Base-by-base conservation (phyloP, 2,888 invertebrate genomes). In the Glyphotaelius pellucidus region DNA sequence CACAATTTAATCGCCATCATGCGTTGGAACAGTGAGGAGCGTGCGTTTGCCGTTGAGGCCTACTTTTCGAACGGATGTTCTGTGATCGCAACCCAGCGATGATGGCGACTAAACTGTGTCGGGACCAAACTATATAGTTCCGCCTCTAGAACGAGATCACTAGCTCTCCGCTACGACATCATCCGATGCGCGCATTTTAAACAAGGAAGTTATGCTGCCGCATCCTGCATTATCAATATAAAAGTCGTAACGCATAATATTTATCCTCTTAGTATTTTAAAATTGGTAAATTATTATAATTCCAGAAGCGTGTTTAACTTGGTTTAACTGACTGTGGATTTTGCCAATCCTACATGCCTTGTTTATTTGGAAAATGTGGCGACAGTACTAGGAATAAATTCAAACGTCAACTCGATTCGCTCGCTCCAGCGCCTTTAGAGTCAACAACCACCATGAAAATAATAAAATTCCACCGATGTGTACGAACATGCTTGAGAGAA, bases 401-500 rank as follows among this genome's bases (percentile, higher is more conserved):
- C 25, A 67, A 67, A 9, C n/a, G 25, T 67, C 67, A n/a, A n/a
- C 67, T 25, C 52, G 52, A 67, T 67, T 67, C 67, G 31, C 38
- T 84, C 84, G 84, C 84, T 84, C 30, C 84, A 84, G 11, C 38
- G 84, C 84, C 35, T 84, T 84, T 30, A 32, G 84, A 84, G 25
- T 35, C 81, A 32, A 32, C 84, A 35, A 35, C 84, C 84, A 67
- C 67, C 67, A 67, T 25, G 9, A 25, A 67, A 67, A 67, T 67
- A 67, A 84, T 84, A 67, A 84, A 38, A 84, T 32, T 83, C 32
- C 32, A 9, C 15, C 38, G 84, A 84, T 84, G 32, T 84, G 32
- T 83, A 35, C 32, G 19, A 35, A 30, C 25, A 38, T 30, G 7
- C 25, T 35, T 9, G 32, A 84, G 32, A 32, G 84, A 32, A 84